phyloP scores from a whole-genome alignment of 2,113 vertebrate species.

The Dasyurus viverrinus region DNA sequence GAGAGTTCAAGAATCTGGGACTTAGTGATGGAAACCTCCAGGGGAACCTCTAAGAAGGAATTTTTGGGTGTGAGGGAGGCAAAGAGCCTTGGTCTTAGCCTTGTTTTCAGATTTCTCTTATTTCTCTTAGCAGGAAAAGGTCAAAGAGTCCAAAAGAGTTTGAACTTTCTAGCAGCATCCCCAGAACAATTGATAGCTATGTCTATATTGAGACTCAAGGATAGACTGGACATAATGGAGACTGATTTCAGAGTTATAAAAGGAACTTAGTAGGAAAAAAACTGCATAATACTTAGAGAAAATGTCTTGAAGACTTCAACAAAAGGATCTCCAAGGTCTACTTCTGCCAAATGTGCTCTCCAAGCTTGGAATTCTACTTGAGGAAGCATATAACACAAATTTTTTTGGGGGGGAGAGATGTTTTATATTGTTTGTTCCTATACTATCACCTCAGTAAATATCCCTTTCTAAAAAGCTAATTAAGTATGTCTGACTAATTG shows the following conservation, averaged over 20 bases:
- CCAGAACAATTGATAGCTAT: not conserved
- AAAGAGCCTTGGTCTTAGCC: not conserved
- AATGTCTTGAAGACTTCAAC: not conserved
- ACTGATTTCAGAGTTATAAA: not conserved
- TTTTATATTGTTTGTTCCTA: not conserved
- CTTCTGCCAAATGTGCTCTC: not conserved
- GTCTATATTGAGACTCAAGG: not conserved
- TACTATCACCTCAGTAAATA: not conserved
- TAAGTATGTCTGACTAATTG: not conserved
- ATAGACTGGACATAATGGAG: not conserved
- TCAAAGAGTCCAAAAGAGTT: not conserved
- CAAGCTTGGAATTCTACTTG: not conserved
- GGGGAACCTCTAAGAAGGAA: not conserved
- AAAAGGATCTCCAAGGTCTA: not conserved
- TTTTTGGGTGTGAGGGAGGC: not conserved
- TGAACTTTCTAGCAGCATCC: not conserved
- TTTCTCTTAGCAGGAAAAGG: not conserved
- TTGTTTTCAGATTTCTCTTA: not conserved
- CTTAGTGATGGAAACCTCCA: not conserved
- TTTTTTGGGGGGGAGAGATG: not conserved
- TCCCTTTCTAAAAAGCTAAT: not conserved
- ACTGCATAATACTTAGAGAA: not conserved
- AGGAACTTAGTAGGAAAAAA: not conserved
- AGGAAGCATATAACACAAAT: not conserved
- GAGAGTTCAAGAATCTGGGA: not conserved